Percentiles rank a stretch among this genome's conserved stretches.
These are phyloP conservation scores for Gymnothorax javanicus DNA, from an alignment of 2,797 vertebrate species.

Conservation along the genomic window DNA sequence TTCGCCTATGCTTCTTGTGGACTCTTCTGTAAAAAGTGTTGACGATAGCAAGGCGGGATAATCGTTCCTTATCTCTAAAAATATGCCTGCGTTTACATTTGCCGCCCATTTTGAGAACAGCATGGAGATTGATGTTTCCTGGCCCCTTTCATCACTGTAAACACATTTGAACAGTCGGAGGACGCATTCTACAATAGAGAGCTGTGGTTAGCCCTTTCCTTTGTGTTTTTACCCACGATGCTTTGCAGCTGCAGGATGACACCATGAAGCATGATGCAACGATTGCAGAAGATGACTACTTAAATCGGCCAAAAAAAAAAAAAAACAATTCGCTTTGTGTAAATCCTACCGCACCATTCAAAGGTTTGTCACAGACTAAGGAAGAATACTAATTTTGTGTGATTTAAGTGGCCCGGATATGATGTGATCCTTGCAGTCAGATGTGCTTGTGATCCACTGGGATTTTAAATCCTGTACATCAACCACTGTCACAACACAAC, in stretches of 20 bases:
- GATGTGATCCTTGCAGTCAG: neutral
- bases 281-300: neutral
- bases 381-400: neutral
- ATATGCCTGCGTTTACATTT: neutral
- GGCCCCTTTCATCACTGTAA: neutral
- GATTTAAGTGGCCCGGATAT: neutral
- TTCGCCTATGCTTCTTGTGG: neutral
- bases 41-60: neutral
- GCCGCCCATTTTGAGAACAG: conserved; percentile 2
- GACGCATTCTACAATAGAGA: neutral
- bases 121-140: neutral
- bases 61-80: neutral
- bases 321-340: neutral
- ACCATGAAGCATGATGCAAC: neutral
- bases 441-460: neutral
- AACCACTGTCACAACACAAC: neutral
- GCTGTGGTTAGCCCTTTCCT: neutral
- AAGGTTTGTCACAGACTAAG: neutral
- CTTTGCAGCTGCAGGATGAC: neutral
- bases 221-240: neutral
- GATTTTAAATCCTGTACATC: neutral
- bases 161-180: neutral
- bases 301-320: neutral
- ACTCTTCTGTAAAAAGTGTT: neutral
- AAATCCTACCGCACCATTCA: neutral